Conservation (phyloP, 2,797 vertebrate species). For the Okamejei kenojei region DNA sequence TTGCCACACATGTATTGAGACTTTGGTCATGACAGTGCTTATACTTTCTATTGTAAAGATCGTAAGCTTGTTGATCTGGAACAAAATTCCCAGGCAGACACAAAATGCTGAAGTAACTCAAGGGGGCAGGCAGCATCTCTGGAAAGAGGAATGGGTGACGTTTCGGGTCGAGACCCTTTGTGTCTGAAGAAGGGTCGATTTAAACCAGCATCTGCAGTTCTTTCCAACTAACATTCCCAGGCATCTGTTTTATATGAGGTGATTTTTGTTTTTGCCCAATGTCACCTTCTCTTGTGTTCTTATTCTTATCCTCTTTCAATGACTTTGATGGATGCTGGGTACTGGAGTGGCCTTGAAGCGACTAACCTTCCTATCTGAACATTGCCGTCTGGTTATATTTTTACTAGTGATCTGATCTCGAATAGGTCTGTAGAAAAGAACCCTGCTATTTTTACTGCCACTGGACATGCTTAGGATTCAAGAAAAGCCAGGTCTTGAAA, state of each 20-base stretch:
- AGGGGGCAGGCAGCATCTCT: too few species aligned
- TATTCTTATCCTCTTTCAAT: background rate
- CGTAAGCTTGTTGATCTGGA: slow-evolving; percentile 15
- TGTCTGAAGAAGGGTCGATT: too few species aligned
- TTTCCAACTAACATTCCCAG: background rate
- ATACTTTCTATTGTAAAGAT: background rate
- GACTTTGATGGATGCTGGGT: background rate
- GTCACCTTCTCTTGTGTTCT: background rate
- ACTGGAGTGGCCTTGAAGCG: background rate
- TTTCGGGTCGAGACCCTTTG: too few species aligned
- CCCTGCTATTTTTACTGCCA: background rate
- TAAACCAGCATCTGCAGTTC: too few species aligned
- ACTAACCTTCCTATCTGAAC: background rate
- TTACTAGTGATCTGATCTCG: background rate
- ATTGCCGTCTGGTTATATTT: background rate
- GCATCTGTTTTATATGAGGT: slow-evolving; percentile 21
- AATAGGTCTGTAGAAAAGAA: background rate
- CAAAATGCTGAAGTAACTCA: too few species aligned
- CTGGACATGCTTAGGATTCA: background rate
- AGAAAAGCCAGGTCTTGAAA: background rate
- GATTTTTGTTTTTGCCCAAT: background rate
- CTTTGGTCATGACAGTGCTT: background rate
- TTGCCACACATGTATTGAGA: background rate
- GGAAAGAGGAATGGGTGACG: too few species aligned
- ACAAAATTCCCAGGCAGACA: background rate